Percentiles rank a stretch among this genome's conserved stretches.
Conservation (phyloP, 2,888 invertebrate genomes). For the Tupiocoris notatus region DNA sequence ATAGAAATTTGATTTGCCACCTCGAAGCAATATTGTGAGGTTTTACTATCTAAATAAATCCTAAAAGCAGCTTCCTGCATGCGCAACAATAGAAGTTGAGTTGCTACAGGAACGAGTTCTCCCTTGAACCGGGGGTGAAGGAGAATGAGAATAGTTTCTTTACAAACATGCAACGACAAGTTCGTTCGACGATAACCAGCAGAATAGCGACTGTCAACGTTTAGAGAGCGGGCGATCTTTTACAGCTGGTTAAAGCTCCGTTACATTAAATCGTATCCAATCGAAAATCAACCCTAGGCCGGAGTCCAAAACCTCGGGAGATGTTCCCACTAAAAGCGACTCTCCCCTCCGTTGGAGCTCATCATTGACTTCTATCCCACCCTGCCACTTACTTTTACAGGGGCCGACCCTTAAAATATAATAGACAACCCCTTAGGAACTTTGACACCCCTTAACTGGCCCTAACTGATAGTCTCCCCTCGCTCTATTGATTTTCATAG, state of each 20-base stretch:
- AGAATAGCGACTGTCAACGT: conserved; percentile 32
- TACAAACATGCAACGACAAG: too few relatives aligned
- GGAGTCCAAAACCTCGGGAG: background rate
- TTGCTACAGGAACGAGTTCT: too few relatives aligned
- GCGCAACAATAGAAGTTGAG: too few relatives aligned
- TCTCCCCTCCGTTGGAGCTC: background rate
- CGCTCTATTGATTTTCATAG: conserved; percentile 18
- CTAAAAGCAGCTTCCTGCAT: too few relatives aligned
- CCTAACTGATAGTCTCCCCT: background rate
- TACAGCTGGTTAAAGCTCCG: conserved; percentile 36
- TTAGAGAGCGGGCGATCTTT: conserved; percentile 26
- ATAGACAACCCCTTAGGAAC: conserved; percentile 14
- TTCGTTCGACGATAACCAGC: too few relatives aligned
- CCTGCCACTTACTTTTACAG: background rate
- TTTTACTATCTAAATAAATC: too few relatives aligned
- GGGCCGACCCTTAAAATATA: background rate
- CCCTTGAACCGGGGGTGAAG: too few relatives aligned
- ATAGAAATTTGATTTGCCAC: too few relatives aligned
- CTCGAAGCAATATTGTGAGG: too few relatives aligned
- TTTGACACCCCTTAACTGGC: conserved; percentile 29
- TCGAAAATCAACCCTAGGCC: background rate
- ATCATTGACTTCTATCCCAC: background rate
- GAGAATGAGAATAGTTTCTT: too few relatives aligned
- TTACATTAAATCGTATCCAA: conserved; percentile 27
- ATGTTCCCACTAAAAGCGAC: background rate